A percentile compares a stretch with the other conserved stretches of the same genome.
These are phyloP conservation scores for Villa cingulata DNA, from an alignment of 2,888 invertebrate species.

Conservation along the genomic window DNA sequence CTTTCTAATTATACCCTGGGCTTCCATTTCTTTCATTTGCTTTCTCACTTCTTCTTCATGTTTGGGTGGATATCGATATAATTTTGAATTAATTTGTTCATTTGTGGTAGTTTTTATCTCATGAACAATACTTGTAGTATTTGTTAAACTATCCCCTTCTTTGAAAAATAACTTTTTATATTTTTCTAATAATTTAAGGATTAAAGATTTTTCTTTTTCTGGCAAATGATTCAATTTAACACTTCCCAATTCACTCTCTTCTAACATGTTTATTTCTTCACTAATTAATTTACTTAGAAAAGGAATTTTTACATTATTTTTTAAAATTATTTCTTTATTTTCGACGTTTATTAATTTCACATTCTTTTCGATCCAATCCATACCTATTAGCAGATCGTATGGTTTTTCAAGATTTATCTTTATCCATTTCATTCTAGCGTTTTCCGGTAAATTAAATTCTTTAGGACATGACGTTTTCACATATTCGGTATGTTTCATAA, in stretches of 20 bases:
- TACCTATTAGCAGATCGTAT: constrained; percentile 5
- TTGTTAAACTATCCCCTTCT: constrained; percentile 8
- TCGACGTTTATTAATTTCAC: too few relatives aligned
- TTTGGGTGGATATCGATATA: constrained; percentile 2
- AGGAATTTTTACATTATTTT: too few relatives aligned
- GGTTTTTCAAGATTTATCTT: constrained; percentile 3
- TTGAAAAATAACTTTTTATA: constrained; percentile 6
- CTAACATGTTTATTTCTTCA: too few relatives aligned
- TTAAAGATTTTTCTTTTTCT: not conserved
- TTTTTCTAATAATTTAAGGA: constrained; percentile 6
- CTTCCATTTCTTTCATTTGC: constrained; percentile 7
- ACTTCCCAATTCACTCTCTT: too few relatives aligned
- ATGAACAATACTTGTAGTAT: constrained; percentile 1
- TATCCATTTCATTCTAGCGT: not conserved
- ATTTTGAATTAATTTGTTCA: constrained; percentile 6
- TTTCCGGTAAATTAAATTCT: too few relatives aligned
- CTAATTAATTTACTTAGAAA: not conserved
- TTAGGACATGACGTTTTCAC: too few relatives aligned
- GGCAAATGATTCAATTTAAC: too few relatives aligned
- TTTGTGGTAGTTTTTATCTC: constrained; percentile 8
- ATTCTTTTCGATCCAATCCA: constrained; percentile 1
- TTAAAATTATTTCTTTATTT: too few relatives aligned
- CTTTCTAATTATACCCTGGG: constrained; percentile 7
- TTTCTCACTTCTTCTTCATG: constrained; percentile 7
- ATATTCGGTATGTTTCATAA: too few relatives aligned